Percentiles rank a stretch among this genome's conserved stretches.
Evolutionary conservation across 2,113 vertebrate species (phyloP).

Genomic region (Engraulis encrasicolus): DNA sequence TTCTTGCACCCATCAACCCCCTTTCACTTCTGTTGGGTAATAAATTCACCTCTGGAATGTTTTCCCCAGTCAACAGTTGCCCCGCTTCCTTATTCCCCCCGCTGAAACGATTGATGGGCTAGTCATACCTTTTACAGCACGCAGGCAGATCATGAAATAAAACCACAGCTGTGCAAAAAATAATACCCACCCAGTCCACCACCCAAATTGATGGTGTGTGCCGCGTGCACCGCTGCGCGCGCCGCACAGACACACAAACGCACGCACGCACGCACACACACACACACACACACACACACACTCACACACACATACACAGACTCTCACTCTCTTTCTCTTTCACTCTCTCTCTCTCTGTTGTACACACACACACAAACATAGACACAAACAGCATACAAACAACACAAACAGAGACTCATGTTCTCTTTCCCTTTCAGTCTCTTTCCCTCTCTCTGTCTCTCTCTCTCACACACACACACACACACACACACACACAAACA

Average conservation of each 20-base stretch:
- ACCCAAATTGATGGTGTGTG: too few species aligned
- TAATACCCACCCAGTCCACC: not conserved
- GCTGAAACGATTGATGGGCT: not conserved
- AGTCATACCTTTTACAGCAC: not conserved
- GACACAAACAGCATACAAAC: too few species aligned
- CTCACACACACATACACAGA: not conserved
- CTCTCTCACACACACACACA: too few species aligned
- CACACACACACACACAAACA: too few species aligned
- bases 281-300: not conserved
- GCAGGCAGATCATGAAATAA: constrained; percentile 2
- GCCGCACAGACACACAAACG: not conserved
- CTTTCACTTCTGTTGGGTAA: not conserved
- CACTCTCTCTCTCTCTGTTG: too few species aligned
- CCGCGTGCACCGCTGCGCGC: too few species aligned
- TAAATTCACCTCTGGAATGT: constrained; percentile 5
- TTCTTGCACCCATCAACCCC: not conserved
- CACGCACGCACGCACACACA: not conserved
- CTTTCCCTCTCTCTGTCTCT: too few species aligned
- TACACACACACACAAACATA: too few species aligned
- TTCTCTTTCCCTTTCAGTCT: too few species aligned
- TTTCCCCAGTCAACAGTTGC: not conserved
- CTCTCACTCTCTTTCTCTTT: too few species aligned
- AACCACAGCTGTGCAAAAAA: not conserved
- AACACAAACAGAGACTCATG: too few species aligned
- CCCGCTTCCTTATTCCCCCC: not conserved